Evolutionary conservation across 2,113 vertebrate species (phyloP).

Genomic region (Myotis yumanensis): DNA sequence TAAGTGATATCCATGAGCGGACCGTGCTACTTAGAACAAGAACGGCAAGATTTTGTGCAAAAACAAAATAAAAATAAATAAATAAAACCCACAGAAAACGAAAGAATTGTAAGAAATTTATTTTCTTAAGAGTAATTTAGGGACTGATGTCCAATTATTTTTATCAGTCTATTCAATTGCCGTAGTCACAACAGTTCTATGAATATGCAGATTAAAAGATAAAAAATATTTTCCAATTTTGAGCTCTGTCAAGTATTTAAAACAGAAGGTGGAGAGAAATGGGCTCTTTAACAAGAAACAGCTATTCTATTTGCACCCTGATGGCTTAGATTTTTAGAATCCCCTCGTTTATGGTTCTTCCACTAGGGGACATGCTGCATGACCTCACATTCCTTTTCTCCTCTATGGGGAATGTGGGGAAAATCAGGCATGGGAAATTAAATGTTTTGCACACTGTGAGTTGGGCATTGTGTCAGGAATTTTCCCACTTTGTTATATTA

Average conservation of each 20-base stretch:
- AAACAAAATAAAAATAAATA: not conserved
- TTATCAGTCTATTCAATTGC: not conserved
- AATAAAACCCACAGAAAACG: not conserved
- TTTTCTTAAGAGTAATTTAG: not conserved
- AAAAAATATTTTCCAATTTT: constrained; percentile 18
- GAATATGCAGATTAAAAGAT: not conserved
- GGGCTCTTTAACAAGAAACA: not conserved
- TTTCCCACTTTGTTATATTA: not conserved
- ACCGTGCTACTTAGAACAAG: not conserved
- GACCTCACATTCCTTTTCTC: not conserved
- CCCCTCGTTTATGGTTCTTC: not conserved
- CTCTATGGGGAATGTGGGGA: not conserved
- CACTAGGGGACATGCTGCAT: not conserved
- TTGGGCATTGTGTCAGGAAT: not conserved
- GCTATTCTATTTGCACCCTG: not conserved
- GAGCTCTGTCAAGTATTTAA: not conserved
- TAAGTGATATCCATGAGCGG: fast-evolving
- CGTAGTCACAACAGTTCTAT: not conserved
- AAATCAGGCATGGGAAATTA: not conserved
- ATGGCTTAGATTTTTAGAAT: not conserved
- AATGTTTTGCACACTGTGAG: not conserved
- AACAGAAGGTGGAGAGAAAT: not conserved
- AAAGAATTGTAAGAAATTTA: not conserved
- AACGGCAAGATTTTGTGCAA: not conserved
- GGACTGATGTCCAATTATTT: not conserved